A percentile compares a stretch with the other conserved stretches of the same genome.
phyloP scores from a whole-genome alignment of 1,140 invertebrate species.

The Steinernema khuongi region DNA sequence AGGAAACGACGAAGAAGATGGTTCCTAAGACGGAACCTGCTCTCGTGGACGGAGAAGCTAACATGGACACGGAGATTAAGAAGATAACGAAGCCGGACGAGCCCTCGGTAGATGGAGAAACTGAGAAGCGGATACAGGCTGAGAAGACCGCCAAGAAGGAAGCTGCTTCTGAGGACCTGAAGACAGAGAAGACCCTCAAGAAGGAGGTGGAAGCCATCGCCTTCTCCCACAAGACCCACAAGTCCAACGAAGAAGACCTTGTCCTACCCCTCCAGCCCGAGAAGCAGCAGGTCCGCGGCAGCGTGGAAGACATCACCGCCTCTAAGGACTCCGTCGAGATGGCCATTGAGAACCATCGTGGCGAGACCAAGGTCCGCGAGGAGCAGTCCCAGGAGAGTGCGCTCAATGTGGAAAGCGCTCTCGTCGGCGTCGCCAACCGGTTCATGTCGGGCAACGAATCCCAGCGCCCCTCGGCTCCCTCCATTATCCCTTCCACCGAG shows the following conservation, averaged over 20 bases:
- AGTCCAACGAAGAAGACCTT: slow-evolving; percentile 19
- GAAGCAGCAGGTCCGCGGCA: background rate
- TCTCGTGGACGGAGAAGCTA: background rate
- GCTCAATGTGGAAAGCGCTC: background rate
- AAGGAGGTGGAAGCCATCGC: slow-evolving; percentile 10
- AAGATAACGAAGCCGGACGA: slow-evolving; percentile 4
- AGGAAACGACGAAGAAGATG: too few species aligned
- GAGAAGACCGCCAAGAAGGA: background rate
- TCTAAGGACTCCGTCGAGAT: slow-evolving; percentile 1
- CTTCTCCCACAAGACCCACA: slow-evolving; percentile 20
- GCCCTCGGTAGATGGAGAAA: background rate
- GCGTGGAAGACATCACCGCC: background rate
- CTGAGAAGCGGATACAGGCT: background rate
- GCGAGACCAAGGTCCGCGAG: background rate
- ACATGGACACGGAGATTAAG: too few species aligned
- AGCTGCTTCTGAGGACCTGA: too few species aligned
- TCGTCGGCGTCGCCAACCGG: background rate
- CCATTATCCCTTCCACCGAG: background rate
- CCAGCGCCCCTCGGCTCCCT: background rate
- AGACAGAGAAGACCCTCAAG: background rate
- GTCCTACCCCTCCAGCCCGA: slow-evolving; percentile 11
- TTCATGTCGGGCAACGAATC: background rate
- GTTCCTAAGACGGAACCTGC: too few species aligned
- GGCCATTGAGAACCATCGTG: background rate
- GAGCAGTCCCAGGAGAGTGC: background rate